Conservation (phyloP, 2,797 vertebrate species). For the Anguilla marmorata region DNA sequence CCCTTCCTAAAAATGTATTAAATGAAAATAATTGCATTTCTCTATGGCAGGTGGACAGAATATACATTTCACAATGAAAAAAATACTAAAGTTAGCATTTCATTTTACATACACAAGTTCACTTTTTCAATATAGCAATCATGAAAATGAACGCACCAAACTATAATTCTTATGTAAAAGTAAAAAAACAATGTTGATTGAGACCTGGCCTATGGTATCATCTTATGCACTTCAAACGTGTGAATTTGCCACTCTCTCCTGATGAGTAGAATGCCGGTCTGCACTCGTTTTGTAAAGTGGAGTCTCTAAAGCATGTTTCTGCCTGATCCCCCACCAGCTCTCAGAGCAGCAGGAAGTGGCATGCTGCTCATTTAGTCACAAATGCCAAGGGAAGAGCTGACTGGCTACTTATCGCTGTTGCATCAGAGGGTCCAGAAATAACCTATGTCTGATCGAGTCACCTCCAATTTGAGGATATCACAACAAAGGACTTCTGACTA, state of each 20-base stretch:
- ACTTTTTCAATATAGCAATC: neutral
- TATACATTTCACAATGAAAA: conserved; percentile 31
- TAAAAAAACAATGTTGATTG: neutral
- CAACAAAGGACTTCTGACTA: neutral
- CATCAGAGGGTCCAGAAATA: conserved; percentile 53
- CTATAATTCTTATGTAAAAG: neutral
- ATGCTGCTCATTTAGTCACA: conserved; percentile 46
- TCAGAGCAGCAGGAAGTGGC: conserved; percentile 35
- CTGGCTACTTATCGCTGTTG: conserved; percentile 62
- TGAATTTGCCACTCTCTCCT: neutral
- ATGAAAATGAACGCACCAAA: neutral
- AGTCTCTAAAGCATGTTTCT: conserved; percentile 35
- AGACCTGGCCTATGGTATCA: neutral
- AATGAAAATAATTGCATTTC: conserved; percentile 41
- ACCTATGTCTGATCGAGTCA: conserved; percentile 15
- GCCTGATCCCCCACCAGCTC: conserved; percentile 35
- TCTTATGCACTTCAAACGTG: neutral
- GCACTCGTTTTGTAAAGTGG: conserved; percentile 20
- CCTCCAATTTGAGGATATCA: neutral
- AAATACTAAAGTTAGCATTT: conserved; percentile 12
- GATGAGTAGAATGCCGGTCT: neutral
- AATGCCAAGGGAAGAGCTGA: conserved; percentile 58
- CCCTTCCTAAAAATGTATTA: conserved; percentile 24
- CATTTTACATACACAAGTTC: neutral
- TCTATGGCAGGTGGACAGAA: conserved; percentile 24